These are phyloP conservation scores for Volucella bombylans DNA, from an alignment of 2,888 invertebrate species.

Conservation along the genomic window DNA sequence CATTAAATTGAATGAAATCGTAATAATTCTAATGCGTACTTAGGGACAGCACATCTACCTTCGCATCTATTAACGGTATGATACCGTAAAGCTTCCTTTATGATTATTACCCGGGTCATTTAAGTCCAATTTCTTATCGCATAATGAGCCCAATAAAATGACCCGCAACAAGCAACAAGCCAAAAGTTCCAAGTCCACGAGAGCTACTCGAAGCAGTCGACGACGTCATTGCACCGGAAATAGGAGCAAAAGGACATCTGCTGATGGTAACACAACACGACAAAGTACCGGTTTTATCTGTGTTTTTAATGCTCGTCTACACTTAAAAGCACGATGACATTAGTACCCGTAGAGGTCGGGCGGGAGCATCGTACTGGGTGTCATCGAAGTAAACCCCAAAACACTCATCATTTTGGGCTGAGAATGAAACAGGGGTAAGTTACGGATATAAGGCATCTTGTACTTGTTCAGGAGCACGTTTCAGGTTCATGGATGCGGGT, in stretches of 20 bases:
- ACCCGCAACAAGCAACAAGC: constrained; percentile 71
- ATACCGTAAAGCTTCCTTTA: constrained; percentile 68
- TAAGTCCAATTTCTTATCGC: constrained; percentile 73
- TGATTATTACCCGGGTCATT: constrained; percentile 71
- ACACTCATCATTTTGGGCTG: constrained; percentile 56
- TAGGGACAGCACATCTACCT: constrained; percentile 52
- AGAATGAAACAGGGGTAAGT: constrained; percentile 30
- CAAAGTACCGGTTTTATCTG: constrained; percentile 72
- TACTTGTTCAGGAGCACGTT: constrained; percentile 40
- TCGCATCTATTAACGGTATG: neutral
- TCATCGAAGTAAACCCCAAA: constrained; percentile 46
- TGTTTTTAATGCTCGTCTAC: constrained; percentile 69
- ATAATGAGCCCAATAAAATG: constrained; percentile 73
- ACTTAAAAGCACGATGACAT: constrained; percentile 67
- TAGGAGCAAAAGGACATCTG: constrained; percentile 62
- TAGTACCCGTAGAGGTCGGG: constrained; percentile 19
- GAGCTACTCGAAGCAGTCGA: constrained; percentile 31
- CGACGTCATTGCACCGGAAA: constrained; percentile 50
- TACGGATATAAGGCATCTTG: constrained; percentile 41
- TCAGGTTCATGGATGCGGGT: constrained; percentile 23
- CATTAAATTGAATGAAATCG: constrained; percentile 15
- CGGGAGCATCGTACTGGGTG: constrained; percentile 38
- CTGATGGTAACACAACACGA: constrained; percentile 67
- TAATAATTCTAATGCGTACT: constrained; percentile 70
- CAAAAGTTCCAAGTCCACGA: constrained; percentile 49